Evolutionary conservation across 2,797 vertebrate species (phyloP).

Genomic region (Phalloptychus januarius): DNA sequence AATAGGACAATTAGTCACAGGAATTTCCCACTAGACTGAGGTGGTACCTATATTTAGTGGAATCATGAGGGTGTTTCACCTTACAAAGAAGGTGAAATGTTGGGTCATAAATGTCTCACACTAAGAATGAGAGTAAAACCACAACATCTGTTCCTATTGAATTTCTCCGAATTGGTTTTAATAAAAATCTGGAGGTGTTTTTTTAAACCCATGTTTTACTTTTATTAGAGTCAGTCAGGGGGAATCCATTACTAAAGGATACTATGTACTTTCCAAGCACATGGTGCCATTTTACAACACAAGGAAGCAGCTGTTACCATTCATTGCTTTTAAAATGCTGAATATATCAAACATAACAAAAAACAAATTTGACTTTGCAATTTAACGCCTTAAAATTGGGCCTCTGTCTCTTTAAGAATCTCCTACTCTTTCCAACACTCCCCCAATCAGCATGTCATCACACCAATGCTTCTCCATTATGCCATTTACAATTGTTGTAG

Average conservation of each 20-base stretch:
- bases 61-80: neutral
- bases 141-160: neutral
- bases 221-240: neutral
- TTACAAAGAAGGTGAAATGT: neutral
- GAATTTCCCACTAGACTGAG: conserved; percentile 20
- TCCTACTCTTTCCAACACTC: no score
- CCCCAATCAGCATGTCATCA: no score
- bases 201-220: neutral
- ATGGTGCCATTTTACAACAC: no score
- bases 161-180: neutral
- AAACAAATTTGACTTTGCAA: no score
- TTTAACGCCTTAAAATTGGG: no score
- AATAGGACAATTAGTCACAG: conserved; percentile 17
- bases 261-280: no score
- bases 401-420: no score
- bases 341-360: no score
- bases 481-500: no score
- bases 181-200: neutral
- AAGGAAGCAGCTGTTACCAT: no score
- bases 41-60: neutral
- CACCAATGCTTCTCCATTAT: no score
- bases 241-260: neutral
- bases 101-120: neutral
- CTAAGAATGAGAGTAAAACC: neutral
- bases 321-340: no score